Percentiles rank a stretch among this genome's conserved stretches.
Evolutionary conservation across 2,888 invertebrate species (phyloP).

Genomic region (Blomia tropicalis): DNA sequence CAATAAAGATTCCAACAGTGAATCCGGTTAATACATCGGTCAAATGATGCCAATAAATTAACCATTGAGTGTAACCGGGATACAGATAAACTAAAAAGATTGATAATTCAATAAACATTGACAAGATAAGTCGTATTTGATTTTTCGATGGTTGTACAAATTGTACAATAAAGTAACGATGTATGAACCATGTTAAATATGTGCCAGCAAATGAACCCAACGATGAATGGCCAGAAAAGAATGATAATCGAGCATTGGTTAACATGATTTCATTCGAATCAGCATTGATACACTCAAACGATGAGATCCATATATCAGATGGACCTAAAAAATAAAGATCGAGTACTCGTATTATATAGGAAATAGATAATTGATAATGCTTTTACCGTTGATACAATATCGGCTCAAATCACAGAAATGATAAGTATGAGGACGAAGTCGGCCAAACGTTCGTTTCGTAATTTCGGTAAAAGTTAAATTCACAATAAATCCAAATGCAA

Average conservation of each 20-base stretch:
- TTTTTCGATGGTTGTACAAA: neutral
- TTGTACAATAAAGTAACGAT: neutral
- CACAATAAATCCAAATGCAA: conserved; percentile 10
- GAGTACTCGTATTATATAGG: too few species aligned
- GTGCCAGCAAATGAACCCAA: conserved; percentile 15
- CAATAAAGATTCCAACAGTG: neutral
- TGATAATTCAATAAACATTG: neutral
- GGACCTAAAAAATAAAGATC: neutral
- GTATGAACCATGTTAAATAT: conserved; percentile 7
- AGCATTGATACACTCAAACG: conserved; percentile 17
- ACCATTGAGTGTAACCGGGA: conserved; percentile 18
- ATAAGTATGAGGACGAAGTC: conserved; percentile 20
- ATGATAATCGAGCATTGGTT: conserved; percentile 19
- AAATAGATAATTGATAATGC: neutral
- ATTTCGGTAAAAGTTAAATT: conserved; percentile 14
- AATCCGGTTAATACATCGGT: conserved; percentile 20
- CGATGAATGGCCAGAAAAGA: conserved; percentile 23
- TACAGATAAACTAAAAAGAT: conserved; percentile 7
- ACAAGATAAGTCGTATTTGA: too few species aligned
- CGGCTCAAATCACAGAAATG: conserved; percentile 15
- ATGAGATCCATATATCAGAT: neutral
- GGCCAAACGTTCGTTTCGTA: conserved; percentile 15
- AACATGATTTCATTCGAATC: neutral
- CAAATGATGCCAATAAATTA: conserved; percentile 15
- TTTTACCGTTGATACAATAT: conserved; percentile 13